These are phyloP conservation scores for Salticus scenicus DNA, from an alignment of 2,888 invertebrate genomes.

Conservation along the genomic window DNA sequence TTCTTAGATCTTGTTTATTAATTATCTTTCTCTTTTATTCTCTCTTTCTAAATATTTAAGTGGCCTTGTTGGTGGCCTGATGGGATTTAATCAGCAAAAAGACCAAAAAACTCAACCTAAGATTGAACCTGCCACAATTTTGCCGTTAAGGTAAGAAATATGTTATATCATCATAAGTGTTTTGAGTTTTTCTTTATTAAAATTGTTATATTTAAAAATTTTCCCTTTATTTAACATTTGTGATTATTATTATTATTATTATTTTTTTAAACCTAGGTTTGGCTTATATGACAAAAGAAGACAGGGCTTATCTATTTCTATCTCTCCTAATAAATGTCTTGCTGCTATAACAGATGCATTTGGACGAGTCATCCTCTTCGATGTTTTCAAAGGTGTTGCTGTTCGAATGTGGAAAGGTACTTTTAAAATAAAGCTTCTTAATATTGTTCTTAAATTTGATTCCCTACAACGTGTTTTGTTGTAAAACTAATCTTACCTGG, in stretches of 20 bases:
- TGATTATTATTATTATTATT: too few species aligned
- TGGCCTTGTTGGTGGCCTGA: slow-evolving; percentile 56
- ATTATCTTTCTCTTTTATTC: too few species aligned
- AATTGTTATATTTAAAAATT: background rate
- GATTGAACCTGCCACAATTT: slow-evolving; percentile 82
- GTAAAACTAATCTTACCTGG: too few species aligned
- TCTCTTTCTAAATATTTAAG: too few species aligned
- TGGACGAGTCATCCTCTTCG: slow-evolving; percentile 90
- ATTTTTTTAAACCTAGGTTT: slow-evolving; percentile 79
- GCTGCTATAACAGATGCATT: slow-evolving; percentile 89
- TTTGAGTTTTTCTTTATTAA: background rate
- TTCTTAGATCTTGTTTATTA: too few species aligned
- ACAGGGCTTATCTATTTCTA: slow-evolving; percentile 83
- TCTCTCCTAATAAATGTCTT: slow-evolving; percentile 87
- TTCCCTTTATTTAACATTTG: too few species aligned
- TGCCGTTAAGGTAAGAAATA: slow-evolving; percentile 81
- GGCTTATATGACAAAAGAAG: slow-evolving; percentile 87
- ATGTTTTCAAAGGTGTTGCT: slow-evolving; percentile 86
- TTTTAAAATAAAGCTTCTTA: too few species aligned
- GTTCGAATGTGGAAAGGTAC: slow-evolving; percentile 90
- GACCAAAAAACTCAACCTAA: slow-evolving; percentile 74
- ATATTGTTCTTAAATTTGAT: too few species aligned
- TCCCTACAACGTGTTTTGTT: too few species aligned
- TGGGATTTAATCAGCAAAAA: slow-evolving; percentile 54
- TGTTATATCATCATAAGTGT: too few species aligned